A percentile compares a stretch with the other conserved stretches of the same genome.
These are phyloP conservation scores for Sarcoramphus papa DNA, from an alignment of 2,797 vertebrate species.

Conservation along the genomic window DNA sequence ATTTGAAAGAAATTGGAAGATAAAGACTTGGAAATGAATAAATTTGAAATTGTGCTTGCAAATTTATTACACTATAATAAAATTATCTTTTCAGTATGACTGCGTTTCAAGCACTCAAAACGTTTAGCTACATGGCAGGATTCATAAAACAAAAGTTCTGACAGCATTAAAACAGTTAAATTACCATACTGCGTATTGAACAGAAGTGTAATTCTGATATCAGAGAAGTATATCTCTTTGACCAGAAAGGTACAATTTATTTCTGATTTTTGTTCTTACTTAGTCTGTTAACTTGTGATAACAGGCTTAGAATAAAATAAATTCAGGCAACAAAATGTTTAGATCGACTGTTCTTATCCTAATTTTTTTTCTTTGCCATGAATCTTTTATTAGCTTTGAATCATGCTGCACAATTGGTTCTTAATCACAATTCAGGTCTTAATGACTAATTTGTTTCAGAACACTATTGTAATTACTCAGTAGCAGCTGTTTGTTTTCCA, in stretches of 20 bases:
- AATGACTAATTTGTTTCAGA: conserved; percentile 58
- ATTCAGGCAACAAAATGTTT: background rate
- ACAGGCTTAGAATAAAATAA: background rate
- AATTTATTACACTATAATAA: background rate
- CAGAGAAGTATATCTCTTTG: background rate
- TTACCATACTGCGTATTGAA: background rate
- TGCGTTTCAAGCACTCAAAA: background rate
- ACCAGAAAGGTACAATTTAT: background rate
- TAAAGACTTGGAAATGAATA: background rate
- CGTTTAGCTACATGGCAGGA: background rate
- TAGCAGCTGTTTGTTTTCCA: conserved; percentile 28
- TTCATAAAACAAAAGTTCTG: background rate
- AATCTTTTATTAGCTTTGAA: conserved; percentile 24
- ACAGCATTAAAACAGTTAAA: background rate
- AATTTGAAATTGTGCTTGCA: background rate
- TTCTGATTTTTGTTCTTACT: background rate
- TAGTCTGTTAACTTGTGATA: background rate
- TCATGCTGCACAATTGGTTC: background rate
- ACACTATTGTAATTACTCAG: conserved; percentile 22
- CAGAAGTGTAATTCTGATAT: background rate
- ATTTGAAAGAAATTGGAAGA: background rate
- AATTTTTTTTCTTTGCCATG: background rate
- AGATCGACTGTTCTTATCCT: background rate
- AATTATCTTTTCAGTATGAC: background rate
- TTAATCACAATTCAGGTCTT: conserved; percentile 20